Percentiles rank a stretch among this genome's conserved stretches.
These are phyloP conservation scores for Protosalanx chinensis DNA, from an alignment of 2,797 vertebrate species.

Conservation along the genomic window DNA sequence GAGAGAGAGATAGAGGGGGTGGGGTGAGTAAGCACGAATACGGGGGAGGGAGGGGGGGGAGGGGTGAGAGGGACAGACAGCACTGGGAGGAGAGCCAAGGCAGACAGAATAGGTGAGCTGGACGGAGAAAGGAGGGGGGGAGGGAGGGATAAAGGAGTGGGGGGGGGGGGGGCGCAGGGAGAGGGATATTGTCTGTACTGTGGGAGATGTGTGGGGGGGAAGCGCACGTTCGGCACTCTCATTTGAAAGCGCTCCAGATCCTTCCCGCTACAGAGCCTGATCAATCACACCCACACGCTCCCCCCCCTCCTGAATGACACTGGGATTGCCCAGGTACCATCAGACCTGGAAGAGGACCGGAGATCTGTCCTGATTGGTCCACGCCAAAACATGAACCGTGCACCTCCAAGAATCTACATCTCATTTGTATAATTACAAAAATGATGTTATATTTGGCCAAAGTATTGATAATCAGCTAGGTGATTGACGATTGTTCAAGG, in stretches of 20 bases:
- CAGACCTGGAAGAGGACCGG: neutral
- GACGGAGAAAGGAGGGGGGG: too few relatives aligned
- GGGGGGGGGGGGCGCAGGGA: neutral
- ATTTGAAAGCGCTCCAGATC: conserved; percentile 76
- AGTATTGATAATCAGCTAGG: too few relatives aligned
- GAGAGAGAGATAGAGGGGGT: conserved; percentile 5
- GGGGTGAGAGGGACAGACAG: too few relatives aligned
- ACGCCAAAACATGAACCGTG: too few relatives aligned
- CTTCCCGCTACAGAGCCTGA: conserved; percentile 78
- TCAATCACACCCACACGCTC: conserved; percentile 80
- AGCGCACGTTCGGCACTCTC: conserved; percentile 60
- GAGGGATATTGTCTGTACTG: conserved; percentile 5
- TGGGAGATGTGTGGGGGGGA: conserved; percentile 1
- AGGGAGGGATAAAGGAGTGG: conserved; percentile 3
- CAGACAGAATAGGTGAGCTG: too few relatives aligned
- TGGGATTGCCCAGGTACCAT: neutral
- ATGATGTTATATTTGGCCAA: too few relatives aligned
- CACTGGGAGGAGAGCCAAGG: too few relatives aligned
- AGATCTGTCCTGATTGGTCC: neutral
- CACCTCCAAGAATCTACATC: too few relatives aligned
- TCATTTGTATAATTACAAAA: too few relatives aligned
- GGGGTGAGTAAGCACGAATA: neutral
- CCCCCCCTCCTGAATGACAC: neutral
- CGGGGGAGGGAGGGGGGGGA: too few relatives aligned
- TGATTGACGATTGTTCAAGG: too few relatives aligned